Percentiles rank a stretch among this genome's conserved stretches.
Evolutionary conservation across 2,797 vertebrate genomes (phyloP).

Genomic region (Moxostoma hubbsi): DNA sequence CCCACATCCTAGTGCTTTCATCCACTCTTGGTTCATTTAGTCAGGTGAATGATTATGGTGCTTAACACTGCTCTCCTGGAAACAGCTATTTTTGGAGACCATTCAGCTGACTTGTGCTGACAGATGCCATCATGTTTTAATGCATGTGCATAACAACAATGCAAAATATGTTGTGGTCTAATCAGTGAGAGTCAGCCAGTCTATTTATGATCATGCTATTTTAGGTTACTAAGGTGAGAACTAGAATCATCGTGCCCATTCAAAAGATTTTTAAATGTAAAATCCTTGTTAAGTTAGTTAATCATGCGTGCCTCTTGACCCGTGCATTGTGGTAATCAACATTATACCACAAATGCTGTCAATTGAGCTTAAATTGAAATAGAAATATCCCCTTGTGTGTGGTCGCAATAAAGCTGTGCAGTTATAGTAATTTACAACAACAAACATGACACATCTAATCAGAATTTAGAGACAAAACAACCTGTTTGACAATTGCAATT

Average conservation of each 20-base stretch:
- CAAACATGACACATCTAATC: no score
- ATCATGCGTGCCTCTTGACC: no score
- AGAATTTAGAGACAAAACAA: no score
- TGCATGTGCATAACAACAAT: conserved; percentile 17
- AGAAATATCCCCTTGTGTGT: no score
- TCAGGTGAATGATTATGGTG: conserved; percentile 42
- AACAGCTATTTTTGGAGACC: conserved; percentile 30
- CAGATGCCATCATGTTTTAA: conserved; percentile 30
- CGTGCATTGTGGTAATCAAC: no score
- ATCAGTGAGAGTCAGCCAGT: not conserved
- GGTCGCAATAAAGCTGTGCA: no score
- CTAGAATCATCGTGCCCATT: not conserved
- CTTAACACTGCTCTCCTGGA: conserved; percentile 36
- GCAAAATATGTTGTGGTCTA: not conserved
- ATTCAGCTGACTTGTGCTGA: conserved; percentile 39
- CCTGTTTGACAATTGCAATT: no score
- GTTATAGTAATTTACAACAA: no score
- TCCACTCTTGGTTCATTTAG: conserved; percentile 38
- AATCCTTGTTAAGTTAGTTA: no score
- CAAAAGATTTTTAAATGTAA: no score
- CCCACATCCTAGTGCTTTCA: conserved; percentile 39
- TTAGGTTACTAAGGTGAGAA: not conserved
- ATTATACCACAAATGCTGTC: no score
- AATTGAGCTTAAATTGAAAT: no score
- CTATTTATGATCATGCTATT: not conserved